Evolutionary conservation across 2,888 invertebrate genomes (phyloP).

Genomic region (Dorcus hopei): DNA sequence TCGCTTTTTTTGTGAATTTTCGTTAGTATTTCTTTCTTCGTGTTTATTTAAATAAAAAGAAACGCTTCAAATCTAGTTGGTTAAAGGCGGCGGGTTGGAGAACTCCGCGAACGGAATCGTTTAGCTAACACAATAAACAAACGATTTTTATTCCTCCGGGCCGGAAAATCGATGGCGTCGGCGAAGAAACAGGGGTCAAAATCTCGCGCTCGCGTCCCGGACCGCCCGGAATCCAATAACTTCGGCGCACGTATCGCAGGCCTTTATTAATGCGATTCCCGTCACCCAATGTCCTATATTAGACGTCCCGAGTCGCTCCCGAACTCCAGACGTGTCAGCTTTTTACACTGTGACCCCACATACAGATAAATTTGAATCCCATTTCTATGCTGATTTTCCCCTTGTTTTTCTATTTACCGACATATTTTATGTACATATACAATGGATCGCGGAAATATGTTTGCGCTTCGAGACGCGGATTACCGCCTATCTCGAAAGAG

Average conservation of each 20-base stretch:
- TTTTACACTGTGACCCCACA: not conserved
- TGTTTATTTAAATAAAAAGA: too few relatives aligned
- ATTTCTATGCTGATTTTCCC: constrained; percentile 2
- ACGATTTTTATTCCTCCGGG: too few relatives aligned
- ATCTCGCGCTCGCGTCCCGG: constrained; percentile 1
- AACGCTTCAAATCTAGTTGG: too few relatives aligned
- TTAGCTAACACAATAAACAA: too few relatives aligned
- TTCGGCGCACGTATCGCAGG: constrained; percentile 36
- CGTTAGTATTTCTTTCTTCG: too few relatives aligned
- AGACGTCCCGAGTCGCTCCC: constrained; percentile 20
- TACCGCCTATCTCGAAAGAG: not conserved
- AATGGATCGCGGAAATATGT: not conserved
- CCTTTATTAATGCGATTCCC: constrained; percentile 38
- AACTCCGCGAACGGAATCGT: too few relatives aligned
- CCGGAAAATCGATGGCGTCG: not conserved
- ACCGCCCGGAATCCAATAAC: constrained; percentile 35
- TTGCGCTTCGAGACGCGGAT: too few relatives aligned
- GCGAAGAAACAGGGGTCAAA: not conserved
- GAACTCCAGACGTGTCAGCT: constrained; percentile 1
- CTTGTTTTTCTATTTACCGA: constrained; percentile 1
- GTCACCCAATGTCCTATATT: constrained; percentile 37
- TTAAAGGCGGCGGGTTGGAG: too few relatives aligned
- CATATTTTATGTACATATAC: not conserved
- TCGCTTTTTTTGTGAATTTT: too few relatives aligned
- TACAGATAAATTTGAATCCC: constrained; percentile 1